These are phyloP conservation scores for Rousettus leschenaultii DNA, from an alignment of 2,113 vertebrate genomes.

Conservation along the genomic window DNA sequence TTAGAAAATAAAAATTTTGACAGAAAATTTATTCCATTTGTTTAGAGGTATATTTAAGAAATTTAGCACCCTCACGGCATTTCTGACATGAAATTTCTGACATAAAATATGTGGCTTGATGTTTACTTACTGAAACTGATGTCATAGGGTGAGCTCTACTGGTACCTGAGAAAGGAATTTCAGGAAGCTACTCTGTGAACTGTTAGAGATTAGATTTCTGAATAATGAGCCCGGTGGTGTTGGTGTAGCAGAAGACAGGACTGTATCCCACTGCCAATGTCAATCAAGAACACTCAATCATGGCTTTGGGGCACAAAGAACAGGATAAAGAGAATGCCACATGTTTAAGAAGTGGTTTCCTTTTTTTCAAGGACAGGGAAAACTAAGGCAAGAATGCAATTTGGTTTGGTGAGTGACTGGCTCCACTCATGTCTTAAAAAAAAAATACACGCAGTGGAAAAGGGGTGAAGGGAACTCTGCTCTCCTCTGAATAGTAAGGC, in stretches of 20 bases:
- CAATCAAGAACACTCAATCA: slow-evolving; percentile 50
- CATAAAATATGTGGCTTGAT: slow-evolving; percentile 17
- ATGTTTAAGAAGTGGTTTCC: slow-evolving; percentile 37
- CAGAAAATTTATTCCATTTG: slow-evolving; percentile 12
- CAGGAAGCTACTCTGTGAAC: slow-evolving; percentile 33
- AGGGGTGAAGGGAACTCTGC: slow-evolving; percentile 18
- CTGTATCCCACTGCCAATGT: not conserved
- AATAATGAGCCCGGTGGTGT: slow-evolving; percentile 31
- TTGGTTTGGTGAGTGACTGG: not conserved
- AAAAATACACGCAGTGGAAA: not conserved
- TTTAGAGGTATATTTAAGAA: slow-evolving; percentile 28
- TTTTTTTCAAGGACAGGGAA: slow-evolving; percentile 38
- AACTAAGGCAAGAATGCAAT: slow-evolving; percentile 41
- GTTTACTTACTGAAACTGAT: slow-evolving; percentile 54
- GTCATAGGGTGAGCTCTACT: slow-evolving; percentile 21
- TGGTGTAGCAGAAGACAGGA: not conserved
- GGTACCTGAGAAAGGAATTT: slow-evolving; percentile 52
- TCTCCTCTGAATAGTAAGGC: slow-evolving; percentile 57
- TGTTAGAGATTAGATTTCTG: slow-evolving; percentile 56
- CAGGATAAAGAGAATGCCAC: slow-evolving; percentile 47
- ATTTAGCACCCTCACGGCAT: not conserved
- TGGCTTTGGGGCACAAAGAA: slow-evolving; percentile 12
- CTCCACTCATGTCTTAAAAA: slow-evolving; percentile 34
- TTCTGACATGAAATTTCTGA: slow-evolving; percentile 55
- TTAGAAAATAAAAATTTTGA: slow-evolving; percentile 29